Evolutionary conservation across 2,113 vertebrate species (phyloP).

Genomic region (Otis tarda): DNA sequence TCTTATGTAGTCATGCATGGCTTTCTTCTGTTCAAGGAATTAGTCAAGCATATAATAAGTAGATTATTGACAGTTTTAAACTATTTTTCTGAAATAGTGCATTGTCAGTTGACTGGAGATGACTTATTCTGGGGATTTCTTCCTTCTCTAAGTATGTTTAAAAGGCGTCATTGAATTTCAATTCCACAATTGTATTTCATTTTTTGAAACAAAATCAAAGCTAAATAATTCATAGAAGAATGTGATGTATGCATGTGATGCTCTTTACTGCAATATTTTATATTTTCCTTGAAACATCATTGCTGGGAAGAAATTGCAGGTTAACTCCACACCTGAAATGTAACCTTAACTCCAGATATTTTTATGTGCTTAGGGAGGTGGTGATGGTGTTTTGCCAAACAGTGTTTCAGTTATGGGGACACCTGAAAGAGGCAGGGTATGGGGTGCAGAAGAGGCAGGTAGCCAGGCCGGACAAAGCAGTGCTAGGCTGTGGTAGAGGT

Average conservation of each 20-base stretch:
- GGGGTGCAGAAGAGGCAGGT: not conserved
- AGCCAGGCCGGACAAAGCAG: no score
- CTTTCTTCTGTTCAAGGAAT: constrained; percentile 21
- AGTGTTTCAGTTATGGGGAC: not conserved
- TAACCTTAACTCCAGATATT: not conserved
- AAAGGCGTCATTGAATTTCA: not conserved
- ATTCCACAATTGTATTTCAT: not conserved
- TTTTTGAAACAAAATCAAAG: not conserved
- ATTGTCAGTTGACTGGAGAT: not conserved
- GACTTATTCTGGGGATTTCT: not conserved
- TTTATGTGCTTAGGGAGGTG: fast-evolving
- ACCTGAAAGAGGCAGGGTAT: not conserved
- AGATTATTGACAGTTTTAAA: constrained; percentile 32
- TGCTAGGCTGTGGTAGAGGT: no score
- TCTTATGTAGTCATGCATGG: not conserved
- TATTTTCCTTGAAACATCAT: not conserved
- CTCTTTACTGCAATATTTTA: not conserved
- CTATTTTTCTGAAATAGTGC: not conserved
- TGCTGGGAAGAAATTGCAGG: not conserved
- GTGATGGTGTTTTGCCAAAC: not conserved
- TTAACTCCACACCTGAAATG: not conserved
- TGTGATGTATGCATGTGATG: no score
- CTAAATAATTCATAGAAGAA: not conserved
- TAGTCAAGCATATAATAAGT: constrained; percentile 35
- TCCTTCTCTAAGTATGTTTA: not conserved